Percentiles rank a stretch among this genome's conserved stretches.
Evolutionary conservation across 2,888 invertebrate species (phyloP).

Genomic region (Leucophora obtusa): DNA sequence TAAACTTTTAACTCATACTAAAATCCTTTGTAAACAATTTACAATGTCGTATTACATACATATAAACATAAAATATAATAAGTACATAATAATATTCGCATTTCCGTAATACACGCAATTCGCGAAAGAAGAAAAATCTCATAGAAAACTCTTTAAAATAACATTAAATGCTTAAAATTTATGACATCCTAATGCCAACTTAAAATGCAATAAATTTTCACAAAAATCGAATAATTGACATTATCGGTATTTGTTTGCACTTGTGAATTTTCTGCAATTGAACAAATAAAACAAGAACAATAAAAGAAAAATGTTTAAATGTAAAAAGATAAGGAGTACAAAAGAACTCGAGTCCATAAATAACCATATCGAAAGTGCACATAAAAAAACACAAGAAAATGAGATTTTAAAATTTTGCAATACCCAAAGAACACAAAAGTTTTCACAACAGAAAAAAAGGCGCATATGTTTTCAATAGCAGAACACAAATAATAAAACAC

Average conservation of each 20-base stretch:
- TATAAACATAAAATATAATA: slow-evolving; percentile 38
- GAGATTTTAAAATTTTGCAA: slow-evolving; percentile 49
- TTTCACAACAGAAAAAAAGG: slow-evolving; percentile 35
- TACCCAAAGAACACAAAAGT: slow-evolving; percentile 22
- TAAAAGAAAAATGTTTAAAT: slow-evolving; percentile 40
- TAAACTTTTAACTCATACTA: background rate
- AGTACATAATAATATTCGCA: slow-evolving; percentile 30
- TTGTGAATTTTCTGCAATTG: slow-evolving; percentile 73
- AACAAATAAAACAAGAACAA: slow-evolving; percentile 68
- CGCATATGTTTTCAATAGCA: slow-evolving; percentile 61
- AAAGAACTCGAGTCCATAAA: slow-evolving; percentile 59
- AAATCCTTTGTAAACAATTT: slow-evolving; percentile 16
- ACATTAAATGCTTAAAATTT: slow-evolving; percentile 67
- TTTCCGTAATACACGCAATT: background rate
- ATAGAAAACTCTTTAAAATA: slow-evolving; percentile 62
- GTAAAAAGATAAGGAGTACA: slow-evolving; percentile 63
- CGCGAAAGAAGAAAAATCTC: background rate
- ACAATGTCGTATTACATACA: slow-evolving; percentile 4
- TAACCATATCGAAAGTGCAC: slow-evolving; percentile 46
- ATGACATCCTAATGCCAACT: slow-evolving; percentile 64
- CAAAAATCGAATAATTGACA: slow-evolving; percentile 68
- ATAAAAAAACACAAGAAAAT: slow-evolving; percentile 40
- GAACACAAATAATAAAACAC: slow-evolving; percentile 26
- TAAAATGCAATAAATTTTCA: slow-evolving; percentile 69
- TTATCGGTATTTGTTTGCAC: slow-evolving; percentile 73